Base-by-base conservation (phyloP, 1,140 invertebrate genomes). In the Diorhabda sublineata region DNA sequence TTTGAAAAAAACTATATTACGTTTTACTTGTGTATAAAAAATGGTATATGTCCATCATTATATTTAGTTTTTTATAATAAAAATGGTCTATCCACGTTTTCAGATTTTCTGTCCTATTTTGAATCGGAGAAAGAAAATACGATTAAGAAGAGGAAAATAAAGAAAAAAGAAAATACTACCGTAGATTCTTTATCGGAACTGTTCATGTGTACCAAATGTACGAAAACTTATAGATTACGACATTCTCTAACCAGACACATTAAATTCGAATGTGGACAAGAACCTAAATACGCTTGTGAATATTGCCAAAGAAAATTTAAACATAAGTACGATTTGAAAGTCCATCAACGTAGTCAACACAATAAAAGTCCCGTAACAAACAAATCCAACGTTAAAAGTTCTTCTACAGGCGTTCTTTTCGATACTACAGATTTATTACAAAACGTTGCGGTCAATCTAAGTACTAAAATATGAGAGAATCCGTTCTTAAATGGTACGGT, bases 201-300 rank as follows among this genome's bases (percentile, higher is more conserved):
- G 26, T 79, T 75, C 67, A 79, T 79, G 73, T 79, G 78, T 66
- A 63, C 71, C 5, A 80, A 73, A 42, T 81, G 80, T 68, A 78
- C 75, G 8, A 80, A 79, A 71, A 73, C 76, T 6, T 81, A 81
- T 64, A 71, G 74, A 56, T 64, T 80, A 56, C 77, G 78, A 56
- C 85, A 88, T 60, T 88, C 87, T 66, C 76, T 90, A 3, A 87
- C 85, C 68, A 81, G 88, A 5, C 89, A 90, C 70, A 84, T 88
- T 58, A 85, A 83, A 68, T 89, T 89, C 73, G 88, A 90, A 70
- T 90, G 89, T 72, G 88, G 88, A 45, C 85, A 88, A 26, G 74
- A 85, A 66, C 87, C 87, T 0, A 83, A 82, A 64, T 87, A 78
- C 61, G 56, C 69, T 58, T 81, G 80, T 64, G 58, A 65, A 9